Base-by-base conservation (phyloP, 1,140 invertebrate species). In the Luehdorfia chinensis region DNA sequence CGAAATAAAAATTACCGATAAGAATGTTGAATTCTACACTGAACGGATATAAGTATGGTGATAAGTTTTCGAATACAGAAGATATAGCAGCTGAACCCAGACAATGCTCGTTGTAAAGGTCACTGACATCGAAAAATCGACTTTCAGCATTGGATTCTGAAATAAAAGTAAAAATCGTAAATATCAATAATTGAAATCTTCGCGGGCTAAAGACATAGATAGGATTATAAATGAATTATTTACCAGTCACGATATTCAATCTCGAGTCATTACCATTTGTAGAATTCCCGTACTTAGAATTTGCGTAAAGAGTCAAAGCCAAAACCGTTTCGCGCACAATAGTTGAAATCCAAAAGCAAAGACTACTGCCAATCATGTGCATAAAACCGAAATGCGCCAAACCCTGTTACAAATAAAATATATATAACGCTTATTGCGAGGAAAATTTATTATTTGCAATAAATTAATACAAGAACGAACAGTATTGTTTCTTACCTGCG, bases 11-110 rank as follows among this genome's bases (percentile, higher is more conserved):
- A 86, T 84, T 78, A 92, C 92, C 88, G 41, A 93, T 90, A 27
- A 93, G 84, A 68, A 94, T 92, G 70, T 90, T 92, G 70, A 92
- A 94, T 75, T 94, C 93, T 12, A 94, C 92, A 51, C 89, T 91
- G 74, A 93, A 93, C 2, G 93, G 93, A 68, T 93, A 93, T 7
- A 94, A 73, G 70, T 93, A 93, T 0, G 92, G 91, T 2, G 91
- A 91, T 52, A 91, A 88, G 62, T 88, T 84, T 61, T 89, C 84
- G 49, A 89, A 86, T 16, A 92, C 89, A 1, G 84, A 56, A 1
- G 83, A 87, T 15, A 90, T 60, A 5, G 76, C 64, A 0, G 52
- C 32, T 0, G 74, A 66, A 0, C 66, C 70, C 11, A 60, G 55
- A 53, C 81, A 86, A 3, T 80, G 49, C 27, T 69, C 54, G 21